Evolutionary conservation across 30 jellyfish, hydroid and myxozoan species (phyloP), one percentile per base, ranked within the genome.

Genomic region (Turritopsis rubra): DNA sequence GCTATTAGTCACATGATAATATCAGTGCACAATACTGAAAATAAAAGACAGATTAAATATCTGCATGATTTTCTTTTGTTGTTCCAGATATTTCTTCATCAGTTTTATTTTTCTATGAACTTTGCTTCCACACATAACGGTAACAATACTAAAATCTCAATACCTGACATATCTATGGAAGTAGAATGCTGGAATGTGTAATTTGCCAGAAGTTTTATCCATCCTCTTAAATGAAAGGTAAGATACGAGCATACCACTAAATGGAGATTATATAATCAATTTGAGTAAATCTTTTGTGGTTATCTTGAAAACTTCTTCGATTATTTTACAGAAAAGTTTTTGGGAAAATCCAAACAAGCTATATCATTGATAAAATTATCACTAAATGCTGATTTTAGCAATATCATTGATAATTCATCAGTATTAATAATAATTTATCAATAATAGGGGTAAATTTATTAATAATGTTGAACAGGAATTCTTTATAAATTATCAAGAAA

Each of bases 111-210:
- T n/a, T n/a, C n/a, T n/a, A n/a, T n/a, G n/a, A n/a, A n/a, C n/a
- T n/a, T n/a, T n/a, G n/a, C n/a, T n/a, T n/a, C n/a, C n/a, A n/a
- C n/a, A n/a, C n/a, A n/a, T 21, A 60, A 21, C 21, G 21, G 21
- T 0, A 0, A 60, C 21, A 60, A 21, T 23, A n/a, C 73, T 9
- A 68, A 0, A n/a, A 68, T 0, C 19, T 68, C 16, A 9, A 7
- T 65, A 90, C 97, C 97, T 85, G 21, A 90, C 27, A 53, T 31
- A 85, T 0, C 97, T 92, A 78, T 90, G 97, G 19, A 90, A 23
- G 68, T 90, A 90, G 31, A 73, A 83, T 75, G 65, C 70, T 80
- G 82, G 73, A 22, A 80, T 23, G 1, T 89, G 89, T 16, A 82
- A 71, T 54, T 81, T 81, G 30, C 95, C 97, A 53, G 81, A 60